Evolutionary conservation across 2,797 vertebrate species (phyloP), one percentile per base, ranked within the genome.

Genomic region (Microctenopoma lineatum): DNA sequence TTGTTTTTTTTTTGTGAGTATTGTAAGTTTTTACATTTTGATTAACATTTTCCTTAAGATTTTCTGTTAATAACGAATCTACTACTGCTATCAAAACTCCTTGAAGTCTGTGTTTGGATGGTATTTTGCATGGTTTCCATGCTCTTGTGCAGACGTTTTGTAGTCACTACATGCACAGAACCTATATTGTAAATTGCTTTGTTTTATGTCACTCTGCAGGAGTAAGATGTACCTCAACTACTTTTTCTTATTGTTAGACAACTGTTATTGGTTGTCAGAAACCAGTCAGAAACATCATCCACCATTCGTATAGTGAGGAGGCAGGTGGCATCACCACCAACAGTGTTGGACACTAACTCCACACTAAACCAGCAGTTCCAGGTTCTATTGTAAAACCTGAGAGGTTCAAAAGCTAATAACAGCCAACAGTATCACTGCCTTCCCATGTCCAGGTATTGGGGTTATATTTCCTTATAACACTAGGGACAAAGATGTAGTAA

Each of bases 401-500:
- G 14, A 48, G 51, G 5, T 29, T 59, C 14, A 62, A 72, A 32
- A 9, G 6, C 61, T 57, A 18, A 8, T 38, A 44, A 41, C 46
- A 67, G 64, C 53, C 59, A 66, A 26, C 29, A 25, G 56, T 69
- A 67, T 71, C 61, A 58, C 26, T 51, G 66, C 29, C 48, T 68
- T 47, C 12, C 60, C 70, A 69, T 32, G 65, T 66, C 50, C 46
- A 48, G 47, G 70, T 56, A 66, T 52, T 70, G 57, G 58, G 57
- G 65, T 85, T 67, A 69, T 57, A 52, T 80, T 80, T 82, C 73
- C 59, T 59, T 45, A 51, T 51, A 51, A 57, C 70, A 82, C 70
- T 27, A 45, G 47, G 73, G 36, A 70, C 77, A 70, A 70, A 68
- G 84, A 60, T 67, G 77, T 67, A 16, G 74, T 36, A 86, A 87